Evolutionary conservation across 2,888 invertebrate species (phyloP), one percentile per base, ranked within the genome.

Genomic region (Tolmerus cingulatus): DNA sequence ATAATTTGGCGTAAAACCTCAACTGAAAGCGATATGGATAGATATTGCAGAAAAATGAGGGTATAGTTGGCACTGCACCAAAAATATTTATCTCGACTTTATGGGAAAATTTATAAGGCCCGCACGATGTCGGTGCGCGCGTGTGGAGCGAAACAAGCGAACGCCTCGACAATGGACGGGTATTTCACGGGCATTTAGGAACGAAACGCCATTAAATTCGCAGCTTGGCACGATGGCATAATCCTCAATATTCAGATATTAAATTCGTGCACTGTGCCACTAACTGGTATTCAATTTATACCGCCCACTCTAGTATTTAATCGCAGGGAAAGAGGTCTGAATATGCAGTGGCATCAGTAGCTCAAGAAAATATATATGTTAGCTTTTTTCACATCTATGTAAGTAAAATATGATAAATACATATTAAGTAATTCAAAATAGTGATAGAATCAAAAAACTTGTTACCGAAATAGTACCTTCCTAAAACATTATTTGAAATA

Each of bases 31-130:
- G 81, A 55, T 51, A 81, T 5, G 27, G 27, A 46, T n/a, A 51
- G 81, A 23, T 55, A 78, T n/a, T 8, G 51, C 27, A 19, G 43
- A 78, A 51, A 46, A 51, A 55, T 51, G 34, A 55, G 81, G 43
- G 55, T 27, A 55, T 23, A 81, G 55, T 55, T 84, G 84, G 84
- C 84, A 84, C 40, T 66, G 84, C 37, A 84, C 84, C 84, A 84
- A 84, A 66, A 84, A 84, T 84, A 84, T 84, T 84, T 84, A 84
- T 84, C 84, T 84, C 84, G 66, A 84, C 84, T 84, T 37, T 74
- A 27, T 66, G 34, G 84, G 19, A 40, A 84, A 84, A 84, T 84
- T 84, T 84, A 84, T 84, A 57, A 66, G 57, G 19, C 66, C 23
- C 66, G 40, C 19, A 40, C 82, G 82, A 40, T n/a, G 40, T 14